Conservation (phyloP, 2,888 invertebrate species). For the Nemotelus nigrinus region DNA sequence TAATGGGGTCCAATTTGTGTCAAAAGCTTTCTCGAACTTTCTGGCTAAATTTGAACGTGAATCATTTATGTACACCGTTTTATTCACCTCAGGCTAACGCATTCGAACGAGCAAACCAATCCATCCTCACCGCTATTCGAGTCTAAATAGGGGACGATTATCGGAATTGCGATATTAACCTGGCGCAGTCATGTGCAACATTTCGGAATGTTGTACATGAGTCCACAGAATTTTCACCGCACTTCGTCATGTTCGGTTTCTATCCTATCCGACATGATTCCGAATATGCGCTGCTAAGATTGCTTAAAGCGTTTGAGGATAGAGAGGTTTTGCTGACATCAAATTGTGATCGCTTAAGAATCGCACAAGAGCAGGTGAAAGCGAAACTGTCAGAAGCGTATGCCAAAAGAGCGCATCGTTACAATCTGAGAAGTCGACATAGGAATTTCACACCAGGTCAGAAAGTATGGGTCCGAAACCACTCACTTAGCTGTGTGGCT, state of each 20-base stretch:
- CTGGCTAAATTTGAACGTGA: neutral
- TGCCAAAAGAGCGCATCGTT: neutral
- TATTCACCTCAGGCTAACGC: no score
- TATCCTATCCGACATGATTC: conserved; percentile 9
- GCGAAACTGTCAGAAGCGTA: neutral
- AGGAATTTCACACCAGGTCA: neutral
- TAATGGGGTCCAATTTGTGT: conserved; percentile 11
- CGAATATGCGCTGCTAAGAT: neutral
- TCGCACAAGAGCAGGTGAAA: neutral
- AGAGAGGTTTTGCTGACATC: neutral
- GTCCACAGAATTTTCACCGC: neutral
- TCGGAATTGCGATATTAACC: no score
- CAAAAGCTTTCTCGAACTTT: neutral
- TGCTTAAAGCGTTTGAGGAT: neutral
- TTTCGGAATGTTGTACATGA: no score
- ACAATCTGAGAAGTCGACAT: neutral
- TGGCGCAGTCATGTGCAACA: no score
- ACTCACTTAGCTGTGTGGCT: neutral
- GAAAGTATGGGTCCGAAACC: neutral
- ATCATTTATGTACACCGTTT: neutral
- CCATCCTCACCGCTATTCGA: no score
- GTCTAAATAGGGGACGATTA: no score
- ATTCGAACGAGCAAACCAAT: no score
- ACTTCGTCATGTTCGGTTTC: conserved; percentile 6
- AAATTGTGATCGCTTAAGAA: neutral